phyloP scores from a whole-genome alignment of 2,888 invertebrate genomes.

The Drosophila kanekoi region DNA sequence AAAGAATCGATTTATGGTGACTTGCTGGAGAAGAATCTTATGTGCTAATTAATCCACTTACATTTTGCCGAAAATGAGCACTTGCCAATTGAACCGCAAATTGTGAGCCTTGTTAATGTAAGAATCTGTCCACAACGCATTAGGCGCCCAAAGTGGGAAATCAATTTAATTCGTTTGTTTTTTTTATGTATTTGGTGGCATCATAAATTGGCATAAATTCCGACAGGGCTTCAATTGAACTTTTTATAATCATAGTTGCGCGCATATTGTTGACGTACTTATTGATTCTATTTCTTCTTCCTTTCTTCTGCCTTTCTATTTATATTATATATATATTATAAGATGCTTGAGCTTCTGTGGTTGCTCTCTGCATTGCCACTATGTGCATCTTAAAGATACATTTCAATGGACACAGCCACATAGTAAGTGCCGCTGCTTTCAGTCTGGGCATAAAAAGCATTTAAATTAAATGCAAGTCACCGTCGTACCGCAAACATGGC shows the following conservation, averaged over 20 bases:
- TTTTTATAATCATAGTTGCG: neutral
- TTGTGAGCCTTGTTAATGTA: no score
- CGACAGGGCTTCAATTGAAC: no score
- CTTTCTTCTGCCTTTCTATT: constrained; percentile 4
- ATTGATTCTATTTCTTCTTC: constrained; percentile 10
- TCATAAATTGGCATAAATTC: no score
- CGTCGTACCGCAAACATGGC: constrained; percentile 28
- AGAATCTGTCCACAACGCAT: no score
- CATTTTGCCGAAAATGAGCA: no score
- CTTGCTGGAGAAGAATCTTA: no score
- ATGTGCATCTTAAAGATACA: constrained; percentile 39
- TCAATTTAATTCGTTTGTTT: no score
- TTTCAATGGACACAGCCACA: constrained; percentile 41
- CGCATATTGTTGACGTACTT: neutral
- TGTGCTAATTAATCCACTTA: no score
- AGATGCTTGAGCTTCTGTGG: constrained; percentile 1
- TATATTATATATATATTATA: neutral
- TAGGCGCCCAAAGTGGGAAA: no score
- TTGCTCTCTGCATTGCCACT: constrained; percentile 14
- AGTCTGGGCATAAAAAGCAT: constrained; percentile 39
- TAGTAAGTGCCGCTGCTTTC: constrained; percentile 7
- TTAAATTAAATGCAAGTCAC: constrained; percentile 66
- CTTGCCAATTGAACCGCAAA: no score
- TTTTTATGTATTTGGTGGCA: no score
- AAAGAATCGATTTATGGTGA: no score